phyloP scores from a whole-genome alignment of 2,797 vertebrate genomes.

The Lepilemur septentrionalis region DNA sequence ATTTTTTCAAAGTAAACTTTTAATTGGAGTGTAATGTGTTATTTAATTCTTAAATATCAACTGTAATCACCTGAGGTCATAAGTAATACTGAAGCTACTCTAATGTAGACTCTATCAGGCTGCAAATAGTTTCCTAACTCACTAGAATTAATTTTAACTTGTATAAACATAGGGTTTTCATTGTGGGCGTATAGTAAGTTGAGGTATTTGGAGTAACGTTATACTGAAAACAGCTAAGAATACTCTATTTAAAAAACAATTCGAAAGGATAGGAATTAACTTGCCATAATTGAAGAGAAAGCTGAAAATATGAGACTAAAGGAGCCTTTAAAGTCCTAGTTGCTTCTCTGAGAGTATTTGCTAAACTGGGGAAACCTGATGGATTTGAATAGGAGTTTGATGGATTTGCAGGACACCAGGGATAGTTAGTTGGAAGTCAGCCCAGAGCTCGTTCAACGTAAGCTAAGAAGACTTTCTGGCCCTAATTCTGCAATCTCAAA shows the following conservation, averaged over 20 bases:
- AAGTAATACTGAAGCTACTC: background rate
- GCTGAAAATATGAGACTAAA: background rate
- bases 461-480: conserved; percentile 15
- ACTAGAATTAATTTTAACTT: conserved; percentile 48
- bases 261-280: background rate
- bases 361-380: background rate
- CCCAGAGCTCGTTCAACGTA: background rate
- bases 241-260: background rate
- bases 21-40: background rate
- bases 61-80: background rate
- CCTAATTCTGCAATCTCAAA: background rate
- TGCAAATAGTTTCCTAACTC: conserved; percentile 25
- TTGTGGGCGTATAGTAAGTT: background rate
- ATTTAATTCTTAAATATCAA: background rate
- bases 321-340: background rate
- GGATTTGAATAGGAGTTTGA: background rate
- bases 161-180: conserved; percentile 39
- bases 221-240: conserved; percentile 3
- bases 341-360: background rate
- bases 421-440: background rate
- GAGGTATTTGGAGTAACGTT: background rate
- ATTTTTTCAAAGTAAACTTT: conserved; percentile 33
- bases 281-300: background rate
- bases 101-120: background rate
- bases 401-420: background rate